Evolutionary conservation across 2,113 vertebrate species (phyloP), one percentile per base, ranked within the genome.

Genomic region (Passer montanus): DNA sequence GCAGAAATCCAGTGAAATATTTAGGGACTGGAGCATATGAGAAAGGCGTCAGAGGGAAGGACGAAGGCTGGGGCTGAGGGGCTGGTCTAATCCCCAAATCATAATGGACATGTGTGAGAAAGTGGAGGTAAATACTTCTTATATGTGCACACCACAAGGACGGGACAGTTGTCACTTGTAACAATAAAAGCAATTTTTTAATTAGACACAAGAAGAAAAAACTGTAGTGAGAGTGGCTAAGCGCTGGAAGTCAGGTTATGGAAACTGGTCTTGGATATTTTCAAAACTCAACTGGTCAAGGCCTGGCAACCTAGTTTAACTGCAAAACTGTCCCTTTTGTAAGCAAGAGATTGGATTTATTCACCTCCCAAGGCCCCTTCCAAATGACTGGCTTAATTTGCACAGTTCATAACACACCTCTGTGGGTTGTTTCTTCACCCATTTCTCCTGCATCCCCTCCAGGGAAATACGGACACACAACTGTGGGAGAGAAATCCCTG

Each of bases 1-100:
- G 62, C 62, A 82, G 66, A 91, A 93, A 93, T 82, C 52, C 27
- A 49, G 31, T 63, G 33, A 80, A 84, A 39, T 64, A 39, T 73
- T 86, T 41, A 63, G 67, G 14, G 5, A 53, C 7, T 2, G 8
- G 21, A 63, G 22, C 7, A 3, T 62, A 43, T 46, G 19, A 75
- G 30, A 37, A 43, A 68, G 47, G 41, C 79, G n/a, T 62, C 5
- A 2, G 31, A 72, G 67, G 31, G 44, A 41, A 41, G 52, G 21
- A 87, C 30, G 44, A 63, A n/a, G 22, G 27, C 47, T 68, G 39
- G 26, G 20, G 3, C 19, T 52, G 33, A 55, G 22, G 33, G 13
- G 9, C 19, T 33, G 15, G 15, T 84, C 44, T 81, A 15, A 60
- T 77, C 26, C 44, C 27, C 15, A 35, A n/a, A 69, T 60, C 33